These are phyloP conservation scores for Tetranychus cinnabarinus DNA, from an alignment of 1,140 invertebrate genomes.

Conservation along the genomic window DNA sequence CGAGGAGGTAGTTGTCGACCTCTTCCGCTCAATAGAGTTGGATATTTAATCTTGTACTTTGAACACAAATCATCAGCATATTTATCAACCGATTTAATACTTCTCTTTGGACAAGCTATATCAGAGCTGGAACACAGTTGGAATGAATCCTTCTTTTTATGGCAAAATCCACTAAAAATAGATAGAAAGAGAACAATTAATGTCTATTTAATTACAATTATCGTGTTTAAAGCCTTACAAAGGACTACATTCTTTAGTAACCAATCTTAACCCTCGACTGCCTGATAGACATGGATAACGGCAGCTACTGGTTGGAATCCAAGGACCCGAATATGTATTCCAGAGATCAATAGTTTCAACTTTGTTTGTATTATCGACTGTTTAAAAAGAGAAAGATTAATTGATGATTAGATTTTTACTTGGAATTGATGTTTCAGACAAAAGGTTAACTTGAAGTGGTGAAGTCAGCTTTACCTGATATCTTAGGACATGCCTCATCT, in stretches of 20 bases:
- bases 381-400: too few species aligned
- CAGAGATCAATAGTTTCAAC: not conserved
- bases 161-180: constrained; percentile 7
- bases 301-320: constrained; percentile 12
- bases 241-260: constrained; percentile 12
- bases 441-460: too few species aligned
- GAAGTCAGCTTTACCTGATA: not conserved
- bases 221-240: constrained; percentile 7
- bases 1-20: constrained; percentile 12
- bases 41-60: constrained; percentile 13
- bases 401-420: too few species aligned
- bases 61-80: constrained; percentile 14
- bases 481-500: not conserved
- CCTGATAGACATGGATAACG: constrained; percentile 9
- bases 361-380: too few species aligned
- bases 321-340: constrained; percentile 6
- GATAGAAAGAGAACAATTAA: not conserved
- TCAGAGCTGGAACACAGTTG: constrained; percentile 10
- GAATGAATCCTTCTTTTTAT: constrained; percentile 10
- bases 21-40: constrained; percentile 13
- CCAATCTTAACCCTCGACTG: constrained; percentile 12
- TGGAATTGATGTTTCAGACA: too few species aligned
- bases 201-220: too few species aligned
- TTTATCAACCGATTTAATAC: constrained; percentile 5
- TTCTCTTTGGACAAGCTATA: not conserved